phyloP scores from a whole-genome alignment of 2,797 vertebrate species.

The Dendrocincla tyrannina region DNA sequence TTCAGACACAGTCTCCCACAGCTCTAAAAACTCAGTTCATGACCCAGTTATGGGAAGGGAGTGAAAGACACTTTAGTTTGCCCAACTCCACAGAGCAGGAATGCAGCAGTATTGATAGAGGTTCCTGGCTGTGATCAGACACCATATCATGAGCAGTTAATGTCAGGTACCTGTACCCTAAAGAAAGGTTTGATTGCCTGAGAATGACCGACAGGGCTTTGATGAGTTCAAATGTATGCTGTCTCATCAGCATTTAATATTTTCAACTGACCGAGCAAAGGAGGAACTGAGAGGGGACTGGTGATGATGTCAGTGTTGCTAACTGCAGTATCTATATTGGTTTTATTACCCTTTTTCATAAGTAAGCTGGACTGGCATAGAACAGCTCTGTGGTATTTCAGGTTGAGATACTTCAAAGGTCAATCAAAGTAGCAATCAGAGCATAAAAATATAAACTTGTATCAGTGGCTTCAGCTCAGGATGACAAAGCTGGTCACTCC shows the following conservation, averaged over 20 bases:
- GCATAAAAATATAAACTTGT: background rate
- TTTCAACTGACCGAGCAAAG: background rate
- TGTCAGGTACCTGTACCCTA: background rate
- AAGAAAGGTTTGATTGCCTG: background rate
- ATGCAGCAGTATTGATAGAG: background rate
- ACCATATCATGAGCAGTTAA: background rate
- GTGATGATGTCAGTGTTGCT: background rate
- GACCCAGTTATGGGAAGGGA: rapidly evolving
- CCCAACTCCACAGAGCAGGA: background rate
- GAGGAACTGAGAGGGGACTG: background rate
- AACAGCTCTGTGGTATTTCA: background rate
- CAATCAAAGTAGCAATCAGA: background rate
- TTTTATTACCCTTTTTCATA: conserved; percentile 26
- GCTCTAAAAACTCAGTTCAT: background rate
- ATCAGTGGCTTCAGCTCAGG: background rate
- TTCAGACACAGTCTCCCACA: background rate
- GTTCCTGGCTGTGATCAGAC: background rate
- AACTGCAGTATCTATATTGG: background rate
- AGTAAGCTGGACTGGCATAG: background rate
- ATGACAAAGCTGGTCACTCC: background rate
- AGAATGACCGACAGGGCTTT: background rate
- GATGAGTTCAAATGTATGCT: background rate
- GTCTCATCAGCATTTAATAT: background rate
- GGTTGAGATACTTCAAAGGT: conserved; percentile 20
- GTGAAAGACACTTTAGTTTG: background rate